Evolutionary conservation across 2,888 invertebrate species (phyloP).

Genomic region (Harpalus rubripes): DNA sequence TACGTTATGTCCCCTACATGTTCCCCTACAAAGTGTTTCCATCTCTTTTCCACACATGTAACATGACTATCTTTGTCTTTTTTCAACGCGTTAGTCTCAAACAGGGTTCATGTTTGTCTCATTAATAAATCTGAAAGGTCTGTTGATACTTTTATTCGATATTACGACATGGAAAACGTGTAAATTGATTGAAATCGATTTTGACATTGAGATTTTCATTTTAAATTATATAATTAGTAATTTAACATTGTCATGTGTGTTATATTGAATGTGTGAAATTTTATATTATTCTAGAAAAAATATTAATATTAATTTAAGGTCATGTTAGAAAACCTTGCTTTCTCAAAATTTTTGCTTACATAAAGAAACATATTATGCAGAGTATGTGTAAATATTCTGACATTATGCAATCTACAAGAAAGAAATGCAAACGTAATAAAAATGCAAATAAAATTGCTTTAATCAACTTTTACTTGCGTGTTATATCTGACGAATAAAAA

Average conservation of each 20-base stretch:
- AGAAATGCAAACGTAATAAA: neutral
- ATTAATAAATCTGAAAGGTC: conserved; percentile 57
- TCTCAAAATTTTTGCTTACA: conserved; percentile 12
- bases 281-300: neutral
- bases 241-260: neutral
- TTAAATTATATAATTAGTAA: neutral
- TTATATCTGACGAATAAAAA: neutral
- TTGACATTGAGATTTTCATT: neutral
- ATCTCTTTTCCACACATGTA: conserved; percentile 4
- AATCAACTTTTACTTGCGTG: conserved; percentile 3
- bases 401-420: neutral
- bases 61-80: conserved; percentile 11
- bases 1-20: conserved; percentile 39
- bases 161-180: neutral
- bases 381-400: conserved; percentile 15
- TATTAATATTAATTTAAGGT: conserved; percentile 19
- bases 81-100: conserved; percentile 38
- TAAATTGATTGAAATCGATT: conserved; percentile 10
- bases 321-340: conserved; percentile 18
- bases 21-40: conserved; percentile 62
- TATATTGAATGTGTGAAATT: conserved; percentile 21
- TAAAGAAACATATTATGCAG: neutral
- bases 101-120: conserved; percentile 27
- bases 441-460: neutral
- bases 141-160: neutral